Evolutionary conservation across 2,113 vertebrate species (phyloP).

Genomic region (Arenaria interpres): DNA sequence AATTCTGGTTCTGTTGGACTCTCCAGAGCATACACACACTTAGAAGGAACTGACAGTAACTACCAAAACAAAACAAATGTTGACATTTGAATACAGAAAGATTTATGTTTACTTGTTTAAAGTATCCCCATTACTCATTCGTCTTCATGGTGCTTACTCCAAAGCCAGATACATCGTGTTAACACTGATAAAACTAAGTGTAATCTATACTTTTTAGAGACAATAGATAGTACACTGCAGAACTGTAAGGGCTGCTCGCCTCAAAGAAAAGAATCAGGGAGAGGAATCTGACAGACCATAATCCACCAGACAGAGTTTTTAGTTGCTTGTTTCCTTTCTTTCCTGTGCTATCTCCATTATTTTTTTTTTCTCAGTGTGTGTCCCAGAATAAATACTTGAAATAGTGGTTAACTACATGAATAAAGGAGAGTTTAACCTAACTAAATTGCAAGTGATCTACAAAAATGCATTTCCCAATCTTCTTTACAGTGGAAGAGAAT

Average conservation of each 20-base stretch:
- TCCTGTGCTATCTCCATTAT: not conserved
- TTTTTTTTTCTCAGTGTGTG: not conserved
- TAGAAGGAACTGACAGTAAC: not conserved
- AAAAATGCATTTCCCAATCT: not conserved
- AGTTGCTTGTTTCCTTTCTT: not conserved
- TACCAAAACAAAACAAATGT: not conserved
- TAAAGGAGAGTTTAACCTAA: not conserved
- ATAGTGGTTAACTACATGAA: not conserved
- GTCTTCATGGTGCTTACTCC: not conserved
- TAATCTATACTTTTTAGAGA: not conserved
- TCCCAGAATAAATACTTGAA: conserved; percentile 11
- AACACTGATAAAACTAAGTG: not conserved
- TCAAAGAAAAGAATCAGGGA: not conserved
- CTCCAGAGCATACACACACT: not conserved
- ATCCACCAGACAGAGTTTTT: not conserved
- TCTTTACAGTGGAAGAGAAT: conserved; percentile 8
- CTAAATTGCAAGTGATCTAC: conserved; percentile 33
- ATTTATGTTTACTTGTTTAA: not conserved
- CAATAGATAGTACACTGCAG: not conserved
- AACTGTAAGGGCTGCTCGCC: not conserved
- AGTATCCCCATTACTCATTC: not conserved
- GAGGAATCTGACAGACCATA: not conserved
- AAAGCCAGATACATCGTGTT: not conserved
- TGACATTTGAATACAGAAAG: not conserved
- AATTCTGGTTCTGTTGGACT: not conserved